Percentiles rank a stretch among this genome's conserved stretches.
phyloP scores from a whole-genome alignment of 1,140 invertebrate genomes.

The Zeugodacus cucurbitae region DNA sequence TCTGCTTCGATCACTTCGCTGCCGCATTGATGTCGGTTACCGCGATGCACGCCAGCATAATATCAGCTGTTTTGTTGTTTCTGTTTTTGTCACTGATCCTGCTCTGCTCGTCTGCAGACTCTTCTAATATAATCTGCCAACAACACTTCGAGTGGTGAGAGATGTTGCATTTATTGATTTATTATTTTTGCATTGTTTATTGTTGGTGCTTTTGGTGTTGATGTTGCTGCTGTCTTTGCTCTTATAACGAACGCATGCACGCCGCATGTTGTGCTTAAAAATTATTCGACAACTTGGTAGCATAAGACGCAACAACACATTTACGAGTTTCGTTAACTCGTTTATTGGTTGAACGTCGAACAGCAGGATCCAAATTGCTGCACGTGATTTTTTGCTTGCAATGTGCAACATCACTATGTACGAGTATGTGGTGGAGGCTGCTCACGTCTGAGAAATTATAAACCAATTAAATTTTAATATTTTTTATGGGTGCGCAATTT shows the following conservation, averaged over 20 bases:
- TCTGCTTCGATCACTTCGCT: not conserved
- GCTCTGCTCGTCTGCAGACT: not conserved
- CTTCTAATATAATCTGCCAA: not conserved
- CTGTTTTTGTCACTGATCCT: not conserved
- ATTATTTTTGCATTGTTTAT: not conserved
- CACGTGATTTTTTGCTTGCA: not conserved
- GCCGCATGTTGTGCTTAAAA: slow-evolving; percentile 27
- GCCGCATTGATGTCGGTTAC: not conserved
- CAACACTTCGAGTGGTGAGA: not conserved
- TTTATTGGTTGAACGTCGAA: not conserved
- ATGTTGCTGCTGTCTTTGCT: not conserved
- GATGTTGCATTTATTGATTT: slow-evolving; percentile 22
- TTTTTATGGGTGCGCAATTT: slow-evolving; percentile 8
- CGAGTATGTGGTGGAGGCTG: not conserved
- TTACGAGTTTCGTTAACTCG: not conserved
- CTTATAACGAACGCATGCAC: slow-evolving; percentile 12
- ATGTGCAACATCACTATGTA: not conserved
- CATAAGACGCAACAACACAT: slow-evolving; percentile 20
- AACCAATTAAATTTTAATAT: slow-evolving; percentile 39
- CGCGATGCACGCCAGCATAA: not conserved
- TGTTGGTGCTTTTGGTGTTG: not conserved
- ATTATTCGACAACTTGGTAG: slow-evolving; percentile 27
- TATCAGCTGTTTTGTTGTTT: not conserved
- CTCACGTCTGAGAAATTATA: slow-evolving; percentile 33
- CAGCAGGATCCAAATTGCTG: not conserved